phyloP scores from a whole-genome alignment of 2,113 vertebrate genomes.

The Amblyopsis rosae region DNA sequence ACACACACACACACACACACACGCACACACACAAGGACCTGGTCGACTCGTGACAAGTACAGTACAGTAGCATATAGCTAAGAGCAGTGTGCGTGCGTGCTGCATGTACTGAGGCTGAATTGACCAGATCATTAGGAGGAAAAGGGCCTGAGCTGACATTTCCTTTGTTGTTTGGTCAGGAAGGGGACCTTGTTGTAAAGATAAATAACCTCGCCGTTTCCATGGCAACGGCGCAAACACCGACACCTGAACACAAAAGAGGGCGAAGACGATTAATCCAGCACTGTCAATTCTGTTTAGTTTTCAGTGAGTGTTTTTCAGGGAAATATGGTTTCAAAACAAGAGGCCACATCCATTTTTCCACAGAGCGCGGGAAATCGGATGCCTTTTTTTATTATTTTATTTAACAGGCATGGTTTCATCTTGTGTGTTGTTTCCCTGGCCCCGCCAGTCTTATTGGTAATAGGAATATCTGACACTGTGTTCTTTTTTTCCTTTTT shows the following conservation, averaged over 20 bases:
- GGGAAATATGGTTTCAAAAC: constrained; percentile 79
- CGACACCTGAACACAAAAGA: constrained; percentile 70
- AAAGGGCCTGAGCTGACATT: constrained; percentile 78
- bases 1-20: too few relatives aligned
- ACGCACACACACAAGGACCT: too few relatives aligned
- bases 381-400: constrained; percentile 58
- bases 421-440: constrained; percentile 70
- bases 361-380: constrained; percentile 75
- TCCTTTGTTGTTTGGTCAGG: constrained; percentile 80
- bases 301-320: constrained; percentile 76
- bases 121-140: constrained; percentile 75
- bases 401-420: constrained; percentile 54
- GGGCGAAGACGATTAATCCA: constrained; percentile 81
- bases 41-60: too few relatives aligned
- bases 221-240: constrained; percentile 84
- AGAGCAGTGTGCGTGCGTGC: constrained; percentile 14
- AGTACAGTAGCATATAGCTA: not conserved
- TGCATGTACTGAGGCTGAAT: constrained; percentile 48
- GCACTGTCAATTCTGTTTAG: constrained; percentile 84
- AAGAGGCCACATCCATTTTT: constrained; percentile 72
- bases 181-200: constrained; percentile 76
- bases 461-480: constrained; percentile 75
- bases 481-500: constrained; percentile 73
- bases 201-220: constrained; percentile 83
- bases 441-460: constrained; percentile 61